Evolutionary conservation across 1,140 invertebrate genomes (phyloP).

Genomic region (Muscidifurax raptorellus): DNA sequence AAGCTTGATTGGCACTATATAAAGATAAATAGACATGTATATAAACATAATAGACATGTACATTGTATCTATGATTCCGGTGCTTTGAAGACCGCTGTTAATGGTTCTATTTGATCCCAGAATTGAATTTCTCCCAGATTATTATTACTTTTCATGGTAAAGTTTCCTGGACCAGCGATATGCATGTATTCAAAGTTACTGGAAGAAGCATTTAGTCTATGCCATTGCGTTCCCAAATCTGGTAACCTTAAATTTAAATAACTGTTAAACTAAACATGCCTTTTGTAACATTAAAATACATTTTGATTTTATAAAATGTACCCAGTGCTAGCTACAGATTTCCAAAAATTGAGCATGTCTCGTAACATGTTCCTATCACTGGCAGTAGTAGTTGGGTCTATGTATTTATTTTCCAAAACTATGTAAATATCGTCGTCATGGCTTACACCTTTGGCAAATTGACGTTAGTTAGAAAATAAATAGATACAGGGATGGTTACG

Average conservation of each 20-base stretch:
- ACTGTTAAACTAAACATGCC: too few relatives aligned
- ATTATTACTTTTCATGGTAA: conserved; percentile 68
- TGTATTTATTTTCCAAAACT: neutral
- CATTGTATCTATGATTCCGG: too few relatives aligned
- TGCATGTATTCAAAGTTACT: conserved; percentile 74
- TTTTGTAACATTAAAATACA: too few relatives aligned
- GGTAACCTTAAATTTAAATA: conserved; percentile 62
- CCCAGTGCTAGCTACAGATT: conserved; percentile 76
- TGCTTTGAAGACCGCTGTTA: too few relatives aligned
- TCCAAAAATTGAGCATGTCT: conserved; percentile 75
- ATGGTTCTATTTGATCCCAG: conserved; percentile 70
- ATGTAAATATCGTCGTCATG: too few relatives aligned
- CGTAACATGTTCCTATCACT: conserved; percentile 75
- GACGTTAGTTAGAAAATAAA: too few relatives aligned
- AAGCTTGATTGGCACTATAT: too few relatives aligned
- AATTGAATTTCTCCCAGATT: conserved; percentile 76
- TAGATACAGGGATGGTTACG: too few relatives aligned
- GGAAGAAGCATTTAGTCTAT: conserved; percentile 58
- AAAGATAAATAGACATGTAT: too few relatives aligned
- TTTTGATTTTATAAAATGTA: conserved; percentile 66
- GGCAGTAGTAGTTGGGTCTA: conserved; percentile 62
- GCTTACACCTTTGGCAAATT: too few relatives aligned
- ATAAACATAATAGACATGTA: too few relatives aligned
- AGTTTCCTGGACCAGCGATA: conserved; percentile 71
- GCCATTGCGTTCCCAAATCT: conserved; percentile 63